A percentile compares a stretch with the other conserved stretches of the same genome.
Conservation (phyloP, 2,888 invertebrate species). For the Meliscaeva auricollis region DNA sequence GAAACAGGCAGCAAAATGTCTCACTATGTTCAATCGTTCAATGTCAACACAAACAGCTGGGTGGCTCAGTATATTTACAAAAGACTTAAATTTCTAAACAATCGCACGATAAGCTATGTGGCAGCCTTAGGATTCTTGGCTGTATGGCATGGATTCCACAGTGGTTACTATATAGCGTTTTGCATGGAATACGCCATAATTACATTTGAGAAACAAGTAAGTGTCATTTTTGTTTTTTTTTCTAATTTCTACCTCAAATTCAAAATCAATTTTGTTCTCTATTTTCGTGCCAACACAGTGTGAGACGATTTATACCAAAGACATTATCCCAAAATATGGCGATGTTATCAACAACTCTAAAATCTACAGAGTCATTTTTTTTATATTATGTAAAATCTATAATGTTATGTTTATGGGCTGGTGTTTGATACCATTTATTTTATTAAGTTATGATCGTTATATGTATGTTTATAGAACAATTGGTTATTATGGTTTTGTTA, state of each 20-base stretch:
- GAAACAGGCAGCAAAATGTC: conserved; percentile 94
- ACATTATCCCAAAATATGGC: conserved; percentile 78
- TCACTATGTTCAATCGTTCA: conserved; percentile 96
- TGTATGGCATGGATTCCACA: conserved; percentile 97
- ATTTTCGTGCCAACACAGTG: no score
- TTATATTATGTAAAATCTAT: conserved; percentile 88
- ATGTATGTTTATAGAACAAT: conserved; percentile 87
- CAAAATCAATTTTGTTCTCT: no score
- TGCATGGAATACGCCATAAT: conserved; percentile 95
- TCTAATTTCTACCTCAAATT: conserved; percentile 29
- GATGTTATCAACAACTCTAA: conserved; percentile 77
- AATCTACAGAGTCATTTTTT: conserved; percentile 84
- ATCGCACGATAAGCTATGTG: conserved; percentile 91
- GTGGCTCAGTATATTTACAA: conserved; percentile 97
- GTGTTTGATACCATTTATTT: conserved; percentile 90
- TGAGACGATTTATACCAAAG: conserved; percentile 78
- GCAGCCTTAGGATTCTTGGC: conserved; percentile 94
- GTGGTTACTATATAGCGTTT: conserved; percentile 97
- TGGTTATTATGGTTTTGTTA: conserved; percentile 89
- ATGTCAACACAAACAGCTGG: conserved; percentile 98
- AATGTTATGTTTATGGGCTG: conserved; percentile 94
- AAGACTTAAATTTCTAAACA: conserved; percentile 95
- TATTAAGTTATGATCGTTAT: conserved; percentile 89
- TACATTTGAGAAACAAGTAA: conserved; percentile 93
- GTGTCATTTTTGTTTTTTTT: conserved; percentile 78